phyloP scores from a whole-genome alignment of 1,140 invertebrate genomes.

The Homalodisca vitripennis region DNA sequence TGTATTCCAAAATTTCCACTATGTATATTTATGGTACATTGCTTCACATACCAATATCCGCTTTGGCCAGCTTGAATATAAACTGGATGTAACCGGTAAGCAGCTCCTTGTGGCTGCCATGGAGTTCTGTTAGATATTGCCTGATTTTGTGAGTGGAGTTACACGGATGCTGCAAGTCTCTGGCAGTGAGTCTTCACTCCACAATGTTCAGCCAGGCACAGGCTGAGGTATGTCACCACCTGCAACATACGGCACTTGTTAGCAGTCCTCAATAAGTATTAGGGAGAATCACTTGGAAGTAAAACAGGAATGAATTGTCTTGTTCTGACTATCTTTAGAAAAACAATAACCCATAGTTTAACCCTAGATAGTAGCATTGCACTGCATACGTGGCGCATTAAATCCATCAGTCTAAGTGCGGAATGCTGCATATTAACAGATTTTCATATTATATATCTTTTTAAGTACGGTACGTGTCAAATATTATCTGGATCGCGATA shows the following conservation, averaged over 20 bases:
- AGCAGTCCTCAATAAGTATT: not conserved
- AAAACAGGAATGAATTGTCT: not conserved
- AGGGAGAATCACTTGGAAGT: not conserved
- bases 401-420: not conserved
- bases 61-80: constrained; percentile 46
- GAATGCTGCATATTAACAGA: no score
- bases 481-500: no score
- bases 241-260: constrained; percentile 46
- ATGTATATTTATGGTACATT: no score
- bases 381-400: not conserved
- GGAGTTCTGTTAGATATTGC: constrained; percentile 40
- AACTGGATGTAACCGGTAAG: constrained; percentile 45
- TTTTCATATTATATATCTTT: no score
- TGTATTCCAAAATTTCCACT: no score
- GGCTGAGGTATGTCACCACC: constrained; percentile 73
- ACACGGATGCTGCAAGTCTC: constrained; percentile 28
- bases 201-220: constrained; percentile 61
- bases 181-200: constrained; percentile 30
- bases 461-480: no score
- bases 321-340: not conserved
- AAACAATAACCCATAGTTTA: not conserved
- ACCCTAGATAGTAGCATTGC: not conserved
- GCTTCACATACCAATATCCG: constrained; percentile 46
- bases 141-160: constrained; percentile 41
- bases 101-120: constrained; percentile 21